Evolutionary conservation across 2,113 vertebrate species (phyloP).

Genomic region (Meriones unguiculatus): DNA sequence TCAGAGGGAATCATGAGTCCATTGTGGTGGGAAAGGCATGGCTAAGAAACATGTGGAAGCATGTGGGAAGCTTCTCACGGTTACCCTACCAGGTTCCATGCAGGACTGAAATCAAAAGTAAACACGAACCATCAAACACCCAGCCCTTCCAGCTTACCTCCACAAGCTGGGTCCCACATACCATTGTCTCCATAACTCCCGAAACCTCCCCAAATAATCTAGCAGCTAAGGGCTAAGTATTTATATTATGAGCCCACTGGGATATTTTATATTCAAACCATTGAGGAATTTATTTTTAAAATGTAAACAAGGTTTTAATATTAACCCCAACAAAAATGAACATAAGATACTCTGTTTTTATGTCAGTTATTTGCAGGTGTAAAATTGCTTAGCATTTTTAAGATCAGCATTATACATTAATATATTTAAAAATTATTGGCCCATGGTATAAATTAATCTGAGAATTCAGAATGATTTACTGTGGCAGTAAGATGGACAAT

Average conservation of each 20-base stretch:
- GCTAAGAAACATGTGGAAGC: neutral
- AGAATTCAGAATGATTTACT: neutral
- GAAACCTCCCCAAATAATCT: neutral
- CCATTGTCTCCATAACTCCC: too few relatives aligned
- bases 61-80: neutral
- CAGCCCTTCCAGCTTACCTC: too few relatives aligned
- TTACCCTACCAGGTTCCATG: neutral
- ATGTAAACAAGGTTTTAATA: neutral
- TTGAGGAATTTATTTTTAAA: slow-evolving; percentile 31
- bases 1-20: neutral
- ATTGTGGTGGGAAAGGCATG: too few relatives aligned
- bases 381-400: slow-evolving; percentile 10
- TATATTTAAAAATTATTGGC: neutral
- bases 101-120: too few relatives aligned
- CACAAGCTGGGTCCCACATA: neutral
- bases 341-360: neutral
- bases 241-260: neutral
- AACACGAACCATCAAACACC: neutral
- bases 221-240: neutral
- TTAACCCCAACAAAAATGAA: slow-evolving; percentile 56
- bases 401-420: neutral
- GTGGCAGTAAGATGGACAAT: neutral
- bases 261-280: neutral
- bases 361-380: slow-evolving; percentile 21
- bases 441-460: slow-evolving; percentile 15